Base-by-base conservation (phyloP, 2,888 invertebrate genomes). In the Andrena trimmerana region DNA sequence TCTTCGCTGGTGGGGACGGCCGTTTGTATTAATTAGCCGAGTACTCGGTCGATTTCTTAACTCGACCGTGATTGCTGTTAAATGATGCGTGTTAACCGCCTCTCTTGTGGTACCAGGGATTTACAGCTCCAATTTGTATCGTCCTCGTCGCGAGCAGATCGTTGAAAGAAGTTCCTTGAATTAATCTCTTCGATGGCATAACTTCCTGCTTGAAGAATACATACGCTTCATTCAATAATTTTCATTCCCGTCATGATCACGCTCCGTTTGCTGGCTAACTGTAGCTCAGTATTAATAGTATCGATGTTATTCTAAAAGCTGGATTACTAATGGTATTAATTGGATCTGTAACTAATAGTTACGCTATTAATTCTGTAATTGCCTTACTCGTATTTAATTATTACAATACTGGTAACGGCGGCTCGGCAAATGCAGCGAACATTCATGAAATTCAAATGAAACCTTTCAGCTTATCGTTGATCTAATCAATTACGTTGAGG, bases 21-120 rank as follows among this genome's bases (percentile, higher is more conserved):
- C 85, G 83, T 88, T 88, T 83, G 81, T 88, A 88, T 86, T 88
- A 88, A 88, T 88, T 88, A 88, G 74, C 81, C 77, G 63, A 66
- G 86, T 69, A 48, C 59, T 78, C 70, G 78, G 75, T 78, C 67
- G 81, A 85, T 85, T 88, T 88, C 81, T 85, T 81, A 80, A 81
- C 79, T 84, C 69, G 60, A 60, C 63, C 76, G 78, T 87, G 86
- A 88, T 88, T 85, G 79, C 67, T 24, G 69, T 50, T 85, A 85
- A 88, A 83, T 71, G 85, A 80, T 70, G 52, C 66, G 72, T 71
- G 69, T 65, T 81, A 76, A 68, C 70, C 50, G 48, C 60, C 33
- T 54, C 81, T 54, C 24, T 27, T 54, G 20, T 16, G 29, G 50
- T 29, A 63, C 8, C 65, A 29, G 42, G 36, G 59, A 72, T 81